phyloP scores from a whole-genome alignment of 2,113 vertebrate species.

The Muscicapa adusta region DNA sequence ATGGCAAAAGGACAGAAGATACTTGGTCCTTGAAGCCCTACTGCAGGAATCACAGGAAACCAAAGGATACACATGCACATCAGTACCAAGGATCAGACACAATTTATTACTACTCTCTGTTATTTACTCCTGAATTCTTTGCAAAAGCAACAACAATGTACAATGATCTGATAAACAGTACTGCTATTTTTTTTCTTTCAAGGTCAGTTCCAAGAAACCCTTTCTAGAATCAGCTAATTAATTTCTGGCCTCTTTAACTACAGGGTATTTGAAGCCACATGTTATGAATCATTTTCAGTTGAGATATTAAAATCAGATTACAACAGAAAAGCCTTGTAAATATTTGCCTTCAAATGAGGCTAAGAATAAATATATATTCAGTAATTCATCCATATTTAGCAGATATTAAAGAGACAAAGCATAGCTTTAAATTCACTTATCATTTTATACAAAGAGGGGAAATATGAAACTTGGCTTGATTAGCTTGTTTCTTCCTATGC shows the following conservation, averaged over 20 bases:
- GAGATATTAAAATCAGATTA: slow-evolving; percentile 84
- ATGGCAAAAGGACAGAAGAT: not conserved
- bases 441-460: slow-evolving; percentile 75
- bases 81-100: not conserved
- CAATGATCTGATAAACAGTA: slow-evolving; percentile 65
- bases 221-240: slow-evolving; percentile 76
- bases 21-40: not conserved
- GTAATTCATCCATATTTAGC: slow-evolving; percentile 83
- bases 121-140: slow-evolving; percentile 60
- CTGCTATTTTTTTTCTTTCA: slow-evolving; percentile 30
- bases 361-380: slow-evolving; percentile 83
- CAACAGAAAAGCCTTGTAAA: slow-evolving; percentile 80
- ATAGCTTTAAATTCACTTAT: slow-evolving; percentile 80
- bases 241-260: slow-evolving; percentile 77
- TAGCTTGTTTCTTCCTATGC: slow-evolving; percentile 78
- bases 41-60: not conserved
- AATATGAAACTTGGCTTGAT: slow-evolving; percentile 74
- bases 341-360: slow-evolving; percentile 82
- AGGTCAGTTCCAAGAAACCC: slow-evolving; percentile 76
- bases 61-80: not conserved
- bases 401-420: slow-evolving; percentile 82
- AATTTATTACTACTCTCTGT: slow-evolving; percentile 18
- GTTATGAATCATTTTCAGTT: slow-evolving; percentile 79
- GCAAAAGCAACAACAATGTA: slow-evolving; percentile 64
- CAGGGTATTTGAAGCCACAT: slow-evolving; percentile 69